Evolutionary conservation across 2,113 vertebrate genomes (phyloP).

Genomic region (Syngnathus scovelli): DNA sequence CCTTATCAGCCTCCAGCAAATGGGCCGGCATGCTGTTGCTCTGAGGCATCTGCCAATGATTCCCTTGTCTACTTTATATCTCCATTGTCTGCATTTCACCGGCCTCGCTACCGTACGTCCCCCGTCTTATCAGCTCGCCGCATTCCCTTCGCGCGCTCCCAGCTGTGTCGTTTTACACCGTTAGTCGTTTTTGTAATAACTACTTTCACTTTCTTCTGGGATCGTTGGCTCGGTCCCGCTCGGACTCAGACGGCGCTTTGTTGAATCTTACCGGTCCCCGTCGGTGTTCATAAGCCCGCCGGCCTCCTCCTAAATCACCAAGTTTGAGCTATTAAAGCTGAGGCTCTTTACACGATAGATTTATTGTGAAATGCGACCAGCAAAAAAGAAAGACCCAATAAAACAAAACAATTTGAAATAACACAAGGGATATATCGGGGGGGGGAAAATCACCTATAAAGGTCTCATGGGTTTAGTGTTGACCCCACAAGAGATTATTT

Average conservation of each 20-base stretch:
- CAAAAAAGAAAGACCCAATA: not conserved
- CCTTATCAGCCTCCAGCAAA: slow-evolving; percentile 6
- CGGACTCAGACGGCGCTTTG: not conserved
- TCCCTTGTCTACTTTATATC: slow-evolving; percentile 10
- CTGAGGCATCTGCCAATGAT: slow-evolving; percentile 4
- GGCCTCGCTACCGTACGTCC: not conserved
- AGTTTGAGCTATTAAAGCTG: not conserved
- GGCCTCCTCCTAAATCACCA: not conserved
- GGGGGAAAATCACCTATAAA: no score
- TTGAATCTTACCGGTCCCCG: not conserved
- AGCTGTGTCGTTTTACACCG: slow-evolving; percentile 1
- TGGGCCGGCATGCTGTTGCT: slow-evolving; percentile 5
- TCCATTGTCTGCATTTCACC: slow-evolving; percentile 1
- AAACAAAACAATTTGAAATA: not conserved
- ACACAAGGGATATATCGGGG: no score
- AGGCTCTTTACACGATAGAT: not conserved
- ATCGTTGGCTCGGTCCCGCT: not conserved
- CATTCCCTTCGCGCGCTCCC: not conserved
- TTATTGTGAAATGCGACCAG: not conserved
- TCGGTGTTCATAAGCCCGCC: not conserved
- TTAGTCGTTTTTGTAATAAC: not conserved
- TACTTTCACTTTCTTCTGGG: not conserved
- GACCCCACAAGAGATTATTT: not conserved
- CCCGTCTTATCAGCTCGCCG: slow-evolving; percentile 8
- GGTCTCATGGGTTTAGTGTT: no score